Base-by-base conservation (phyloP, 2,797 vertebrate genomes). In the Danio tinwini region DNA sequence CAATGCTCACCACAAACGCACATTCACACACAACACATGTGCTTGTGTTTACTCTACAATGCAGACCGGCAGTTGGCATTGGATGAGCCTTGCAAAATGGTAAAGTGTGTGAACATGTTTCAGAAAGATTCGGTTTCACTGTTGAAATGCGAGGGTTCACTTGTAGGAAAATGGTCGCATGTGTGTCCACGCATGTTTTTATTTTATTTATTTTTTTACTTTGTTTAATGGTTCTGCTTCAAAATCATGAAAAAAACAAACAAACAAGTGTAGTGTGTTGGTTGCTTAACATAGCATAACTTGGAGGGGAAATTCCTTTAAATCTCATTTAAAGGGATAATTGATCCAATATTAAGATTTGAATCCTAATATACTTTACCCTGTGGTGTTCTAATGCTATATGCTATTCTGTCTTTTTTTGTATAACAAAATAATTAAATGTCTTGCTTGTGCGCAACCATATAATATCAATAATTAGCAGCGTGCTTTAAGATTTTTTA, bases 1-100 rank as follows among this genome's bases (percentile, higher is more conserved):
- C 85, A 69, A 84, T 84, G 81, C 53, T 64, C 69, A 82, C 80
- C 80, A 49, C 82, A 84, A 70, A 82, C 81, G 45, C 82, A 71
- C 76, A 82, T 70, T 71, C 58, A 76, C 61, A 82, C 64, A 70
- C 84, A 82, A 74, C 62, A 77, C 80, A 77, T 84, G 50, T 77
- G 82, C 39, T 55, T 82, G 73, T 78, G 59, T 86, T 86, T 86
- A 86, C 76, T 21, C 72, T 74, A 56, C 74, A 77, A 67, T 56
- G 8, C 55, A 68, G 52, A 4, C 19, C 7, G 14, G 5, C 52
- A 61, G 53, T 70, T 78, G 74, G 74, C 52, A 58, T 65, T 19
- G 40, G 40, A 68, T 49, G 52, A 77, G 42, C 19, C 10, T 67
- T 6, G 37, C 49, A 70, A 68, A 68, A 68, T 68, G 21, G 63